These are phyloP conservation scores for Plutella xylostella DNA, from an alignment of 2,888 invertebrate genomes.

Conservation along the genomic window DNA sequence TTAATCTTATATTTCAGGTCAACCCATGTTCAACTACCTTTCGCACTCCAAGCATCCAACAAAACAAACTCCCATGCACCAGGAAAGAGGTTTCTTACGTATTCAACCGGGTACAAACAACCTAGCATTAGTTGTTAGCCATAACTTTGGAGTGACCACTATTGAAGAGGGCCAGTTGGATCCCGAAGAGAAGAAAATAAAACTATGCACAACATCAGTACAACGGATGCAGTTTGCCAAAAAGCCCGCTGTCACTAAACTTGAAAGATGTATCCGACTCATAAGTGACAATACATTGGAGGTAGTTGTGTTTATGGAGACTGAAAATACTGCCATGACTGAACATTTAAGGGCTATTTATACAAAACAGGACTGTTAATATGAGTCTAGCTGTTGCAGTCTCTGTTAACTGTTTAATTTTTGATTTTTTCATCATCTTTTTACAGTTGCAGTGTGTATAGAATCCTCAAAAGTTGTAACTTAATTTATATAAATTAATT, in stretches of 20 bases:
- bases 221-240: slow-evolving; percentile 63
- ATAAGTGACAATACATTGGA: slow-evolving; percentile 41
- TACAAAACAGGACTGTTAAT: slow-evolving; percentile 32
- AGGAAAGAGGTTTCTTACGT: slow-evolving; percentile 72
- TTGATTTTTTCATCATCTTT: no score
- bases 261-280: slow-evolving; percentile 45
- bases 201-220: slow-evolving; percentile 56
- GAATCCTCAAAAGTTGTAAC: no score
- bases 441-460: no score
- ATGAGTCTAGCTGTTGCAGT: no score
- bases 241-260: slow-evolving; percentile 57
- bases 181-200: slow-evolving; percentile 47
- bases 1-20: no score
- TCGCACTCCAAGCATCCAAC: slow-evolving; percentile 64
- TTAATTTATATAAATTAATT: no score
- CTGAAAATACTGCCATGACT: slow-evolving; percentile 59
- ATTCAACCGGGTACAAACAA: slow-evolving; percentile 65
- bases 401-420: no score
- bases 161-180: slow-evolving; percentile 71
- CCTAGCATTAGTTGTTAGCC: slow-evolving; percentile 67
- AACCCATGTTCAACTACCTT: slow-evolving; percentile 70
- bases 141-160: slow-evolving; percentile 72
- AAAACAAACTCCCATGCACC: slow-evolving; percentile 69
- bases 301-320: slow-evolving; percentile 64
- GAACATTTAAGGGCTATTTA: slow-evolving; percentile 69